Evolutionary conservation across 2,797 vertebrate genomes (phyloP), one percentile per base, ranked within the genome.

Genomic region (Tarsius wallacei): DNA sequence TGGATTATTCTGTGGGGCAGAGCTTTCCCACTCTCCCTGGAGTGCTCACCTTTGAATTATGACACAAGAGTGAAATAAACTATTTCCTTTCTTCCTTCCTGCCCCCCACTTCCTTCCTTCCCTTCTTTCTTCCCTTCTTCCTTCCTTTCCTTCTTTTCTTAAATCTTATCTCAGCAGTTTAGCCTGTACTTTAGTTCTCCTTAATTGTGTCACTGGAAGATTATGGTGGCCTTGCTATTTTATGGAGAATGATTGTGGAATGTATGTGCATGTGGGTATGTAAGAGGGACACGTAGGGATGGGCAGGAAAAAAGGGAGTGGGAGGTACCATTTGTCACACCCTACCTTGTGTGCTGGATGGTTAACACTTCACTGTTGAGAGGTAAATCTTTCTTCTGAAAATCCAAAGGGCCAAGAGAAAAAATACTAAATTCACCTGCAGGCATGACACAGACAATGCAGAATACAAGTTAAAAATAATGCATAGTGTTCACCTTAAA

Each of bases 321-420:
- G 59, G n/a, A 91, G 71, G 17, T 3, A 55, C 51, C 55, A 42
- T 36, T 66, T 82, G 16, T 22, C n/a, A 16, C 42, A 36, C 57
- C 87, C 96, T 93, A 98, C 98, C 97, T 98, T 78, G 83, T 98
- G 86, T 99, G 98, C 92, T 96, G 98, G 87, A 99, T 94, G 59
- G 98, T 98, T 36, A 99, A 99, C 31, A 98, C 95, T 2, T 99
- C 98, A 80, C 97, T 98, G 84, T 98, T 99, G 98, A 99, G 98
- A 93, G 97, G 59, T 97, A 97, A 88, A 99, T 73, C 2, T 98
- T 99, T 33, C 97, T 96, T 93, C 90, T 98, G 84, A 99, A 96
- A 93, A 98, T 98, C 97, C 97, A 98, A 73, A 99, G 89, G 42
- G 98, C 98, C 53, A 97, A 96, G 84, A 97, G 28, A 88, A 99